Evolutionary conservation across 2,113 vertebrate genomes (phyloP).

Genomic region (cattle (Bos taurus)): DNA sequence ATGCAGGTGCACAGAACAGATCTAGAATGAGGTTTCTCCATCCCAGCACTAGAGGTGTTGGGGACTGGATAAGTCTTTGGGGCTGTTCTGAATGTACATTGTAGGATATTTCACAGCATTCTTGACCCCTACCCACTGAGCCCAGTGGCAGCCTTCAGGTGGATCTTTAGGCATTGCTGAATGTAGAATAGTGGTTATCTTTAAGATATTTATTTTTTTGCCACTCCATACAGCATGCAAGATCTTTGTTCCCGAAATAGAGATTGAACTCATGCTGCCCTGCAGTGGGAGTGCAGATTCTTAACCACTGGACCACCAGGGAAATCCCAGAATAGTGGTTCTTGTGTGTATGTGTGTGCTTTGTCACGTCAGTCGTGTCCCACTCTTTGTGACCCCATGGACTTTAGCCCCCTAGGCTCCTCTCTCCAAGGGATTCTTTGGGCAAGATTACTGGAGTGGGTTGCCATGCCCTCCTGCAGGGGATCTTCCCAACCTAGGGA

Average conservation of each 20-base stretch:
- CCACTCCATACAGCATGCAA: not conserved
- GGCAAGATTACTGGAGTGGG: not conserved
- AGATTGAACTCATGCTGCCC: not conserved
- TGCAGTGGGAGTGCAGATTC: not conserved
- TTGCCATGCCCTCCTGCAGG: not conserved
- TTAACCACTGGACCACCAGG: not conserved
- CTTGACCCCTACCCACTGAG: not conserved
- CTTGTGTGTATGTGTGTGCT: not conserved
- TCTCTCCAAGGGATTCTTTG: not conserved
- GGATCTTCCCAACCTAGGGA: not conserved
- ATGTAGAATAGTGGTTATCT: not conserved
- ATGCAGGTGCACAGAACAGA: rapidly evolving
- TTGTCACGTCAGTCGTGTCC: not conserved
- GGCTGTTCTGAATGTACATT: not conserved
- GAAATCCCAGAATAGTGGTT: not conserved
- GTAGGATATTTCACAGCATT: too few relatives aligned
- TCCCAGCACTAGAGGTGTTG: not conserved
- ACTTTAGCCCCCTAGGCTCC: not conserved
- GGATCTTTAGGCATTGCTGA: not conserved
- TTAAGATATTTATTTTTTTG: not conserved
- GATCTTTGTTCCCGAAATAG: not conserved
- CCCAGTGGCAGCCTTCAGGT: not conserved
- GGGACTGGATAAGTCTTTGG: too few relatives aligned
- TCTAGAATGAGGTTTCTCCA: not conserved
- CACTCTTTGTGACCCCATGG: not conserved